Base-by-base conservation (phyloP, 2,888 invertebrate species). In the Parapristionchus giblindavisi region DNA sequence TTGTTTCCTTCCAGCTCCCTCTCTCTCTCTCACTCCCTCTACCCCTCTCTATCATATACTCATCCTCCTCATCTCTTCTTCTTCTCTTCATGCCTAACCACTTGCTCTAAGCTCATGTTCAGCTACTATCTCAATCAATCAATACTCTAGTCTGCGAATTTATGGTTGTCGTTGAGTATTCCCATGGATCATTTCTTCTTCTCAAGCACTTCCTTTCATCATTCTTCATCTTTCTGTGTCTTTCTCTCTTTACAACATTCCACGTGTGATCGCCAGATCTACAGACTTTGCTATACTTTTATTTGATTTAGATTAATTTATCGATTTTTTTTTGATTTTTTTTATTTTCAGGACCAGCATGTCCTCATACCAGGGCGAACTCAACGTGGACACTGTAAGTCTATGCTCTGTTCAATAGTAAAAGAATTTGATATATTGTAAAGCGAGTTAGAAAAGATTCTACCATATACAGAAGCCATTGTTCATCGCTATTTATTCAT, bases 161-260 rank as follows among this genome's bases (percentile, higher is more conserved):
- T 61, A 61, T 24, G 17, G 36, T 43, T n/a, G 8, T 43, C 63
- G 43, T 21, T 43, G 27, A 29, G 40, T 43, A 40, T 24, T 65
- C 48, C 63, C 63, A 65, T 65, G 63, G 43, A 65, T 43, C 63
- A 65, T 65, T 65, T 43, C 48, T 43, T 29, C 63, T 24, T 32
- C 43, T 0, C 52, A 43, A 14, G 17, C 43, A 14, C 61, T 32
- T 61, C 40, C 40, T 5, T 32, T n/a, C 63, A 8, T 17, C 5
- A 24, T 65, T 65, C 63, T 65, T n/a, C n/a, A n/a, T n/a, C n/a
- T n/a, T n/a, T n/a, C n/a, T n/a, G n/a, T n/a, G n/a, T n/a, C n/a
- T n/a, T n/a, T n/a, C n/a, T n/a, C n/a, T n/a, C n/a, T 43, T 65
- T 65, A 65, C 63, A 65, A 65, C 63, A 29, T 21, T 43, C 63